Percentiles rank a stretch among this genome's conserved stretches.
These are phyloP conservation scores for Narcine bancroftii DNA, from an alignment of 2,113 vertebrate genomes.

Conservation along the genomic window DNA sequence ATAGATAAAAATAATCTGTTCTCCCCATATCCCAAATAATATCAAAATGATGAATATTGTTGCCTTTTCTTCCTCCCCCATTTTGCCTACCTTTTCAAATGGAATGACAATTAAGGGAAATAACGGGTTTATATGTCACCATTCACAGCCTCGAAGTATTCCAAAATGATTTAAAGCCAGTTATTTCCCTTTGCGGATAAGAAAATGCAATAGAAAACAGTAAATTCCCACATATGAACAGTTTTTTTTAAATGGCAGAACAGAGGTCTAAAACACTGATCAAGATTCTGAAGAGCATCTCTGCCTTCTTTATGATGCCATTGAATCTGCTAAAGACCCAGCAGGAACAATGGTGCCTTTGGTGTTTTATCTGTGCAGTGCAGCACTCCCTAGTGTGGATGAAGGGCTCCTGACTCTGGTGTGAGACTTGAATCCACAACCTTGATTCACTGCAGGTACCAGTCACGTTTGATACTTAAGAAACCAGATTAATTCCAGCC, in stretches of 20 bases:
- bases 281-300: neutral
- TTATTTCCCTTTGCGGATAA: neutral
- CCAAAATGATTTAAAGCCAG: neutral
- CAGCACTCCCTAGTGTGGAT: neutral
- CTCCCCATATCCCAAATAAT: neutral
- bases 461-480: neutral
- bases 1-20: neutral
- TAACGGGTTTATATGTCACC: neutral
- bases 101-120: neutral
- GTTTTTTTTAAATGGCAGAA: neutral
- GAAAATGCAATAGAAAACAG: neutral
- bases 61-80: neutral
- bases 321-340: too few species aligned
- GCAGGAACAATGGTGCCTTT: too few species aligned
- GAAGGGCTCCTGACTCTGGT: neutral
- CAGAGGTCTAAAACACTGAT: neutral
- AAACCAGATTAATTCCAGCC: neutral
- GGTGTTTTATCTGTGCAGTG: neutral
- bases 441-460: neutral
- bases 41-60: neutral
- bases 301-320: neutral
- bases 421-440: neutral
- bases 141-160: neutral
- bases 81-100: neutral
- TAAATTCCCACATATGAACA: neutral